Evolutionary conservation across 2,888 invertebrate species (phyloP), one percentile per base, ranked within the genome.

Genomic region (Perizoma flavofasciatum): DNA sequence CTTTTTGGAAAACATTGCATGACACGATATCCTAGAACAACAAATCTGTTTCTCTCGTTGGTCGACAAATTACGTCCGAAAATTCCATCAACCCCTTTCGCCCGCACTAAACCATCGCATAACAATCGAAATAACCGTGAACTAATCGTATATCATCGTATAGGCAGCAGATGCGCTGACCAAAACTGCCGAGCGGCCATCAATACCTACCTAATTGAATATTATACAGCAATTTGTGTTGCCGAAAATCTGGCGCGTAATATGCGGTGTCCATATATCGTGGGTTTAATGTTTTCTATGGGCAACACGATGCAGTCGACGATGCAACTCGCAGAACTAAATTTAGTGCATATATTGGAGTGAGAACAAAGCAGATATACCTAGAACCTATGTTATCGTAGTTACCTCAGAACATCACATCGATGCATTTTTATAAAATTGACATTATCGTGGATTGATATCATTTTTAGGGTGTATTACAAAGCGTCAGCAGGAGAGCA

Each of bases 191-290:
- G 83, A 75, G 74, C 79, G 74, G 73, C 88, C 84, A 89, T 90
- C 90, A 90, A 90, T 90, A 90, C 77, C 76, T 83, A 81, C 85
- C 89, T 91, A 90, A 91, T 90, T 90, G 91, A 91, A 90, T 90
- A 91, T 91, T 88, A 90, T 89, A 88, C 88, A 83, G 81, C 89
- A 88, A 90, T 91, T 89, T 90, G 89, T 85, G 89, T 85, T 83
- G 86, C 85, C 85, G 89, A 90, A 91, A 90, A 90, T 89, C 90
- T 88, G 91, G 89, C 88, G 49, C 62, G 75, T 84, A 85, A 80
- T 88, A 81, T 89, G 90, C 87, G 91, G 90, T 88, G 71, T 77
- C 88, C 82, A 82, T 89, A 88, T 89, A 89, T 86, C 83, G 85
- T 79, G 73, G 72, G 75, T 74, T 59, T 77, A 72, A 88, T 86